phyloP scores from a whole-genome alignment of 2,888 invertebrate species.

The Luffia ferchaultella region DNA sequence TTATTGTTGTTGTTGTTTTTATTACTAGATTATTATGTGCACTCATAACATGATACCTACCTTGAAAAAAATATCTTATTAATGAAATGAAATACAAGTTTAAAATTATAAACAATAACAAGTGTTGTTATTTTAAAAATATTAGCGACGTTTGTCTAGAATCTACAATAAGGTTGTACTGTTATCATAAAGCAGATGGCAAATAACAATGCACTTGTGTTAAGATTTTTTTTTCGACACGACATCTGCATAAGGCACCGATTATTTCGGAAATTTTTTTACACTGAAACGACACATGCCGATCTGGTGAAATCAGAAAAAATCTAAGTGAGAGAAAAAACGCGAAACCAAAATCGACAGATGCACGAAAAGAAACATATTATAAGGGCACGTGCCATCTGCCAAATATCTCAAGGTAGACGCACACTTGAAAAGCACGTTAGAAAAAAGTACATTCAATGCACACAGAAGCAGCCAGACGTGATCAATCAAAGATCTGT shows the following conservation, averaged over 20 bases:
- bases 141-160: too few species aligned
- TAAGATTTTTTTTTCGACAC: conserved; percentile 50
- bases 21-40: too few species aligned
- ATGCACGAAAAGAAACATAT: conserved; percentile 53
- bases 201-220: conserved; percentile 48
- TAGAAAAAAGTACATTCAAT: conserved; percentile 30
- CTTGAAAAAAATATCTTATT: too few species aligned
- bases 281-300: conserved; percentile 59
- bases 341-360: conserved; percentile 41
- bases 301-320: conserved; percentile 22
- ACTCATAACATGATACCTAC: too few species aligned
- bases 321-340: conserved; percentile 36
- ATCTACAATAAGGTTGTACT: too few species aligned
- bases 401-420: conserved; percentile 56
- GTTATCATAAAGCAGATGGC: conserved; percentile 46
- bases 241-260: conserved; percentile 34
- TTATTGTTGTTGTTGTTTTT: too few species aligned
- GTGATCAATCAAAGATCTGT: neutral
- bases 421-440: conserved; percentile 30
- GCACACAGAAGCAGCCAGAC: conserved; percentile 2
- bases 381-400: conserved; percentile 60
- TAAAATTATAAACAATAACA: too few species aligned
- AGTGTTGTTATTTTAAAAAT: too few species aligned
- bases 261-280: conserved; percentile 36
- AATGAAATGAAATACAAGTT: too few species aligned